Percentiles rank a stretch among this genome's conserved stretches.
These are phyloP conservation scores for Varanus komodoensis DNA, from an alignment of 2,113 vertebrate genomes.

Conservation along the genomic window DNA sequence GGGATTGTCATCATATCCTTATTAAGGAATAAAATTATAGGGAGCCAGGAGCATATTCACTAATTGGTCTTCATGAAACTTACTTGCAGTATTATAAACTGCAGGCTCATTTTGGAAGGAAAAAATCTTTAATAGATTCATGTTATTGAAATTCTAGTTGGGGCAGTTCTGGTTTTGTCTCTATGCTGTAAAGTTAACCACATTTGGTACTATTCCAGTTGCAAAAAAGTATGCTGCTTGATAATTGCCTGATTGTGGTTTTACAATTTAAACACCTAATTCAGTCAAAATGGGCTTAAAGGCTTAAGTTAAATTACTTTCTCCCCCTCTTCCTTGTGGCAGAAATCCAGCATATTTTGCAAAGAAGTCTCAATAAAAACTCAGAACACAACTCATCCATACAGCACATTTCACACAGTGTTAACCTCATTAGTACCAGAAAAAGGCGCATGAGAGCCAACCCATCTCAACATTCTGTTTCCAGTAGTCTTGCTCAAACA, in stretches of 20 bases:
- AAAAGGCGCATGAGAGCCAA: slow-evolving; percentile 49
- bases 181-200: slow-evolving; percentile 24
- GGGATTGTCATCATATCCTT: background rate
- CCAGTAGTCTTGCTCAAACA: slow-evolving; percentile 51
- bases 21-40: background rate
- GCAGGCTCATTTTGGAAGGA: slow-evolving; percentile 12
- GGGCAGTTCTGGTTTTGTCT: slow-evolving; percentile 16
- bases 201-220: slow-evolving; percentile 41
- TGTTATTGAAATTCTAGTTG: slow-evolving; percentile 49
- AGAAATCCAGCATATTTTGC: slow-evolving; percentile 65
- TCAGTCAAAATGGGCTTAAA: slow-evolving; percentile 56
- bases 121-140: slow-evolving; percentile 18
- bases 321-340: slow-evolving; percentile 37
- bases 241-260: slow-evolving; percentile 56
- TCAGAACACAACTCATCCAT: slow-evolving; percentile 46
- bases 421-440: slow-evolving; percentile 67
- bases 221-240: slow-evolving; percentile 55
- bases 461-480: slow-evolving; percentile 47
- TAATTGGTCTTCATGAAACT: background rate
- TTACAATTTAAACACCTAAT: slow-evolving; percentile 65
- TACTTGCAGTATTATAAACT: background rate
- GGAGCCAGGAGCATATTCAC: background rate
- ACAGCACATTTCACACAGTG: slow-evolving; percentile 58
- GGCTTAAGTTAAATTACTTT: slow-evolving; percentile 64
- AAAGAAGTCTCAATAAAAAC: slow-evolving; percentile 67